Base-by-base conservation (phyloP, 2,888 invertebrate genomes). In the Melitaea athalia region DNA sequence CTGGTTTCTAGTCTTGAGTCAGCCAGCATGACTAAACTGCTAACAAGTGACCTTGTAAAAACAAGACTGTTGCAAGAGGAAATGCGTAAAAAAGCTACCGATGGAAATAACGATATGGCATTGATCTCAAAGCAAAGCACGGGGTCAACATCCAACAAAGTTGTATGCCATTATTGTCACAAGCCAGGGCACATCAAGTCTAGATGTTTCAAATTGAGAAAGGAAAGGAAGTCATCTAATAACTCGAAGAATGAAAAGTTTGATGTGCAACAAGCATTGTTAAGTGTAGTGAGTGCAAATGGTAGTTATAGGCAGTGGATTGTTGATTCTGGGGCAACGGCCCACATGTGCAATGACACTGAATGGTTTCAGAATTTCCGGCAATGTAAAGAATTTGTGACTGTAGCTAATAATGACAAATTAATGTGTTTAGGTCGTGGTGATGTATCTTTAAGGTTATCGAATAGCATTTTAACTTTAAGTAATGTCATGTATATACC, bases 51-150 rank as follows among this genome's bases (percentile, higher is more conserved):
- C 31, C 31, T 61, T 33, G 61, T 61, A 12, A n/a, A 45, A n/a
- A 60, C 47, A 12, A 43, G 60, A 38, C 45, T 60, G 15, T 42
- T 60, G 14, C 60, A 60, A 60, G 60, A 60, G 17, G 60, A 60
- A 45, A 12, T 12, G 24, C 60, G 45, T 31, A 7, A 45, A 24
- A 24, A 24, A 17, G 45, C 11, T 47, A 60, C 38, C 24, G 42
- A 47, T 24, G 15, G 12, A 6, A 60, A 47, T 31, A 24, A 45
- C 10, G 45, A 45, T 45, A 45, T 45, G 45, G 45, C 45, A 10
- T 12, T 45, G 10, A 12, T 45, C 11, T 45, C 45, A 12, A 45
- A 45, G 12, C 45, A 45, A 45, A 33, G 33, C 33, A 33, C 33
- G 3, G 33, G 33, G 33, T 33, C 33, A 33, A 33, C 33, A 33